Percentiles rank a stretch among this genome's conserved stretches.
These are phyloP conservation scores for Anoplius nigerrimus DNA, from an alignment of 2,888 invertebrate genomes.

Conservation along the genomic window DNA sequence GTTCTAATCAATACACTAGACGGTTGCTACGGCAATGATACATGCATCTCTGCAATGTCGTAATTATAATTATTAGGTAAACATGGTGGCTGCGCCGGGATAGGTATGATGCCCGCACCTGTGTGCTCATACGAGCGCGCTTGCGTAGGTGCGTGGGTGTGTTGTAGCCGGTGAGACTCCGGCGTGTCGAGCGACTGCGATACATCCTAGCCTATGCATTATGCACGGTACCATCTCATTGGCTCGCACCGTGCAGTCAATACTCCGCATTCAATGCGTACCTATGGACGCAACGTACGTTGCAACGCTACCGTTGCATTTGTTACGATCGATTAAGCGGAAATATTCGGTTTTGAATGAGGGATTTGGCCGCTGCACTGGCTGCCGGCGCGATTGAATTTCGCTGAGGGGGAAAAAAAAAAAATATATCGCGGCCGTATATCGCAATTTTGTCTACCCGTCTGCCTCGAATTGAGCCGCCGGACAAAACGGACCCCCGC, in stretches of 20 bases:
- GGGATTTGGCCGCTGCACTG: constrained; percentile 15
- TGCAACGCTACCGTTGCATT: constrained; percentile 47
- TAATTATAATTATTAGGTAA: constrained; percentile 67
- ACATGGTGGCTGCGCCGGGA: constrained; percentile 32
- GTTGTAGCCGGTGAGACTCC: not conserved
- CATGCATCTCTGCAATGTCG: constrained; percentile 50
- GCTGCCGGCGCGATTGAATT: constrained; percentile 11
- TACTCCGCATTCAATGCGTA: constrained; percentile 62
- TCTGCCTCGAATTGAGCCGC: too few species aligned
- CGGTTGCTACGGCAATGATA: constrained; percentile 46
- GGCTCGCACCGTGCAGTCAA: constrained; percentile 60
- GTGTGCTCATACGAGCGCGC: constrained; percentile 21
- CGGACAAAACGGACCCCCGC: constrained; percentile 1
- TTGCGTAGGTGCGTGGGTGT: not conserved
- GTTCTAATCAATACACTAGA: constrained; percentile 60
- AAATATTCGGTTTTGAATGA: constrained; percentile 57
- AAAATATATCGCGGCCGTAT: too few species aligned
- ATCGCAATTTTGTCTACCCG: too few species aligned
- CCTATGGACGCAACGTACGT: constrained; percentile 43
- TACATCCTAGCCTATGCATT: constrained; percentile 63
- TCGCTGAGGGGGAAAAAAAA: not conserved
- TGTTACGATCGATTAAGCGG: constrained; percentile 66
- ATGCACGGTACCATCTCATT: constrained; percentile 65
- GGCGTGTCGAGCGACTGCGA: constrained; percentile 44
- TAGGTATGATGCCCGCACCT: not conserved